phyloP scores from a whole-genome alignment of 2,888 invertebrate genomes.

The Drosophila testacea region DNA sequence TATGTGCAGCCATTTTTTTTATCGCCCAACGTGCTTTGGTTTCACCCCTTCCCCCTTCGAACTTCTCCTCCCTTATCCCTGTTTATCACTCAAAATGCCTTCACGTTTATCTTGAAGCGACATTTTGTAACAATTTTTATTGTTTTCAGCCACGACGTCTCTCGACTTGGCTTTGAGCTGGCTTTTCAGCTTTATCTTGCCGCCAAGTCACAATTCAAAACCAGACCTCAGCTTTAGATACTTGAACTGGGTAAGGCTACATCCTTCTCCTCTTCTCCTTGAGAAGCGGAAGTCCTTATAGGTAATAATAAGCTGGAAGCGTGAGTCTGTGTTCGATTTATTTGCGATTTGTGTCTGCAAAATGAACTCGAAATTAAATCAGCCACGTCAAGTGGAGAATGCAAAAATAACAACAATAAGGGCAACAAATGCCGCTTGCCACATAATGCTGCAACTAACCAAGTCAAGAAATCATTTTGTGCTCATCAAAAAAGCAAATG shows the following conservation, averaged over 20 bases:
- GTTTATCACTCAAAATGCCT: constrained; percentile 20
- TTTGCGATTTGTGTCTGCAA: constrained; percentile 59
- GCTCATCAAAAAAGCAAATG: constrained; percentile 62
- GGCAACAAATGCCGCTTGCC: constrained; percentile 12
- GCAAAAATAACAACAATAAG: constrained; percentile 22
- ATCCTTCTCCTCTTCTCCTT: background rate
- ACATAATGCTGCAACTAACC: constrained; percentile 39
- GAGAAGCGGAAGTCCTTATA: constrained; percentile 16
- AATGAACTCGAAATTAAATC: constrained; percentile 75
- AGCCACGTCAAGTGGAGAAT: constrained; percentile 37
- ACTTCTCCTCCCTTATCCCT: background rate
- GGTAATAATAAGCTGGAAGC: constrained; percentile 32
- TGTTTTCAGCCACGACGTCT: constrained; percentile 59
- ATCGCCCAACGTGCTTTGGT: constrained; percentile 60
- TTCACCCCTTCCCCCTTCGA: constrained; percentile 15
- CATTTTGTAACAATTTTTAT: constrained; percentile 76
- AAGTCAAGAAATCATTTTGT: constrained; percentile 53
- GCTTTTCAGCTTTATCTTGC: constrained; percentile 50
- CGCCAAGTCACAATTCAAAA: constrained; percentile 24
- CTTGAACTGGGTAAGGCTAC: constrained; percentile 20
- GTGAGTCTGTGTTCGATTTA: constrained; percentile 28
- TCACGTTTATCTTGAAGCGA: constrained; percentile 60
- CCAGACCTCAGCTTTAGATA: constrained; percentile 25
- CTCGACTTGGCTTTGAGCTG: constrained; percentile 51
- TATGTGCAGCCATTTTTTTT: constrained; percentile 73